Evolutionary conservation across 2,888 invertebrate genomes (phyloP).

Genomic region (Athetis lepigone): DNA sequence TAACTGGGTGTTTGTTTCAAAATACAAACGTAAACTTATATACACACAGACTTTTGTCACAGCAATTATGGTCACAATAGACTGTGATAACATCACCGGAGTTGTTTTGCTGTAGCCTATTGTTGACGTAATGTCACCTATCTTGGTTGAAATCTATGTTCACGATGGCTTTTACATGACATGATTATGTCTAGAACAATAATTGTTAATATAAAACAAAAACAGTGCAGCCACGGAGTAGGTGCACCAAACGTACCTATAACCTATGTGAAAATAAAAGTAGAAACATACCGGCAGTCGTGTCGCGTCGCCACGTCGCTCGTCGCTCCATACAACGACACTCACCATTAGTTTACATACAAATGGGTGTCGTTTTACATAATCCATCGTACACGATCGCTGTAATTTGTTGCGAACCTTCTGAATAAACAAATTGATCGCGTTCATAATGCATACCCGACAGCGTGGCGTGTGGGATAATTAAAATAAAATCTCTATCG

Average conservation of each 20-base stretch:
- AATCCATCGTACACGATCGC: conserved; percentile 86
- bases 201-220: conserved; percentile 10
- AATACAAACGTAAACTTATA: conserved; percentile 44
- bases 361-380: conserved; percentile 90
- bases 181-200: conserved; percentile 9
- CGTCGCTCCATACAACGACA: conserved; percentile 77
- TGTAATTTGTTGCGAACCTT: conserved; percentile 89
- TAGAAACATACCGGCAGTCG: conserved; percentile 60
- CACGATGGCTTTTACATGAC: background rate
- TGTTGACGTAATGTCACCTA: conserved; percentile 13
- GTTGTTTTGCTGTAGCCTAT: conserved; percentile 15
- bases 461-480: conserved; percentile 69
- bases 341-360: conserved; percentile 89
- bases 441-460: conserved; percentile 82
- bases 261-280: conserved; percentile 52
- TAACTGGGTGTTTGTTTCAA: conserved; percentile 56
- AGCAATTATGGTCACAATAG: conserved; percentile 30
- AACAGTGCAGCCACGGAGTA: conserved; percentile 16
- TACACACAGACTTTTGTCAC: conserved; percentile 11
- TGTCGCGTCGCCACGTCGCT: conserved; percentile 62
- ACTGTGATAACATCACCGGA: conserved; percentile 22
- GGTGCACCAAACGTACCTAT: conserved; percentile 16
- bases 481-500: conserved; percentile 67
- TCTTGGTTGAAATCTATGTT: conserved; percentile 21
- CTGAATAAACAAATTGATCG: conserved; percentile 88